Evolutionary conservation across 1,140 invertebrate genomes (phyloP).

Genomic region (Melitaea cinxia): DNA sequence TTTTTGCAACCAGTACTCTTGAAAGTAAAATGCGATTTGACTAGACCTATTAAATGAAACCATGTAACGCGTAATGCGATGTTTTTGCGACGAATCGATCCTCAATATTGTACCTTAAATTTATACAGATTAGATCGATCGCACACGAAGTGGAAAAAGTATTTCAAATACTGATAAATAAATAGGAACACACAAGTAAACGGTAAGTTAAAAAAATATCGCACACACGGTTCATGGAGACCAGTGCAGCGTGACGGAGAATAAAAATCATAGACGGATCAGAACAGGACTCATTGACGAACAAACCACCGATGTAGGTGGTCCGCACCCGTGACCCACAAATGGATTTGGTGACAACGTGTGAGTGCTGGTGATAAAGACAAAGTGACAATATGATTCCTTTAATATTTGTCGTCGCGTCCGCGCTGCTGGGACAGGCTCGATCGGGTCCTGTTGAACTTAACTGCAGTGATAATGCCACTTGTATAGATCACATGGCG

Average conservation of each 20-base stretch:
- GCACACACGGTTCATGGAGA: slow-evolving; percentile 48
- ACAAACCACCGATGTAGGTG: slow-evolving; percentile 65
- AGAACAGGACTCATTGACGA: slow-evolving; percentile 65
- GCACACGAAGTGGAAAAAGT: slow-evolving; percentile 58
- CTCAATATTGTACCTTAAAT: slow-evolving; percentile 54
- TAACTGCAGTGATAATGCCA: slow-evolving; percentile 78
- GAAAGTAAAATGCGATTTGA: slow-evolving; percentile 69
- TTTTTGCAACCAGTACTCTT: slow-evolving; percentile 25
- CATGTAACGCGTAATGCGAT: slow-evolving; percentile 38
- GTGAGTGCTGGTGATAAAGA: slow-evolving; percentile 65
- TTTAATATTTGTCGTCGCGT: slow-evolving; percentile 57
- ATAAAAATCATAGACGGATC: slow-evolving; percentile 73
- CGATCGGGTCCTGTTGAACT: slow-evolving; percentile 60
- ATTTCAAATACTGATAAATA: slow-evolving; percentile 49
- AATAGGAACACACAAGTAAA: slow-evolving; percentile 54
- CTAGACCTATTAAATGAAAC: slow-evolving; percentile 47
- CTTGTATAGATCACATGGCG: slow-evolving; percentile 76
- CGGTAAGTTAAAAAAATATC: slow-evolving; percentile 55
- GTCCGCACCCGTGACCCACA: slow-evolving; percentile 61
- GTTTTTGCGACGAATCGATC: slow-evolving; percentile 38
- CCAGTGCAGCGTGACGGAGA: slow-evolving; percentile 69
- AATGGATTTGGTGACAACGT: slow-evolving; percentile 69
- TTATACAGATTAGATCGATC: slow-evolving; percentile 48
- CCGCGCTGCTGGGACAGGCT: slow-evolving; percentile 54
- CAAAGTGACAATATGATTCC: slow-evolving; percentile 64